Evolutionary conservation across 1,140 invertebrate species (phyloP).

Genomic region (Phenacoccus solenopsis): DNA sequence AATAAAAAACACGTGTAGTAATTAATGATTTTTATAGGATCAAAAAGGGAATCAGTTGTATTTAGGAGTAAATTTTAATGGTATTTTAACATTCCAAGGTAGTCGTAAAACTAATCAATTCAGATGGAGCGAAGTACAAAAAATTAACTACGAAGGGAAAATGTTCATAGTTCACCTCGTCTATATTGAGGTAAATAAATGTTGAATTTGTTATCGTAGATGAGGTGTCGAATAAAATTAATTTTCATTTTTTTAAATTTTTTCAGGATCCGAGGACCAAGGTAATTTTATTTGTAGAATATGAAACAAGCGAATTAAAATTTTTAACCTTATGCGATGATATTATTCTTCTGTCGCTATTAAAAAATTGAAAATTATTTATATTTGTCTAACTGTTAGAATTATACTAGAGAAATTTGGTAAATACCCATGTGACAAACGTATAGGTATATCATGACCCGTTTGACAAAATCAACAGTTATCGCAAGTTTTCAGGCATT

Average conservation of each 20-base stretch:
- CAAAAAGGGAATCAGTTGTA: conserved; percentile 79
- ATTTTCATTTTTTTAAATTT: conserved; percentile 22
- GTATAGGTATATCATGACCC: too few relatives aligned
- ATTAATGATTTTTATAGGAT: conserved; percentile 48
- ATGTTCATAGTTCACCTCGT: conserved; percentile 92
- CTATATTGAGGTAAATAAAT: conserved; percentile 45
- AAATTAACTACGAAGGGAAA: conserved; percentile 94
- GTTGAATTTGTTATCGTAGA: not conserved
- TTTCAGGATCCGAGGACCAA: conserved; percentile 45
- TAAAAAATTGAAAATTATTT: too few relatives aligned
- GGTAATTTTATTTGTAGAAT: conserved; percentile 33
- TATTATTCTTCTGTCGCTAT: too few relatives aligned
- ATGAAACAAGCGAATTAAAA: not conserved
- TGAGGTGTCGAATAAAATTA: conserved; percentile 8
- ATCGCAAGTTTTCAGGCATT: too few relatives aligned
- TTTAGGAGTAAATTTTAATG: conserved; percentile 86
- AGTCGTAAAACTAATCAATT: conserved; percentile 86
- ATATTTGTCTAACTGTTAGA: too few relatives aligned
- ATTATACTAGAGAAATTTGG: too few relatives aligned
- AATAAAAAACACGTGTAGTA: not conserved
- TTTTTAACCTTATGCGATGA: too few relatives aligned
- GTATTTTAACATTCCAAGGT: conserved; percentile 88
- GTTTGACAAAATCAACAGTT: too few relatives aligned
- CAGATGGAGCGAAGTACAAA: conserved; percentile 88
- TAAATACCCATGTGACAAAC: too few relatives aligned